These are phyloP conservation scores for Oryctes rhinoceros DNA, from an alignment of 1,140 invertebrate genomes.

Conservation along the genomic window DNA sequence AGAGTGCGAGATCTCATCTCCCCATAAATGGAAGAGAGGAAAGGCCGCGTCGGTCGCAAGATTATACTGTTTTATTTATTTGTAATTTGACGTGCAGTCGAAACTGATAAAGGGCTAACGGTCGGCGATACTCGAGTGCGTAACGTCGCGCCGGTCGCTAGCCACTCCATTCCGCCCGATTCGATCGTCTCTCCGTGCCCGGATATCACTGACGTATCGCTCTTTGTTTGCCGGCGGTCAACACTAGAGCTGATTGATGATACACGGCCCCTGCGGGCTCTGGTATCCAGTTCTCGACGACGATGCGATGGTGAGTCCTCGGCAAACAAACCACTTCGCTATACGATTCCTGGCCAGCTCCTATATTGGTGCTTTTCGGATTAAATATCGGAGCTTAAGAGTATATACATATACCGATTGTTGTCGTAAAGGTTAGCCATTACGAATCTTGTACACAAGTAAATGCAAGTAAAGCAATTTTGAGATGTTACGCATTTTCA, in stretches of 20 bases:
- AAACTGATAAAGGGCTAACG: not conserved
- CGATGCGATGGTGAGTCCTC: too few relatives aligned
- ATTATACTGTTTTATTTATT: conserved; percentile 22
- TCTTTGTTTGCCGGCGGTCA: conserved; percentile 1
- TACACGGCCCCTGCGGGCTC: not conserved
- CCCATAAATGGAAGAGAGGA: not conserved
- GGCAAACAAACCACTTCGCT: too few relatives aligned
- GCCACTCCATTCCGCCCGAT: not conserved
- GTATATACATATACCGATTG: too few relatives aligned
- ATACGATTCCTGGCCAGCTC: too few relatives aligned
- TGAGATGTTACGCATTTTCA: too few relatives aligned
- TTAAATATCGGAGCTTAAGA: too few relatives aligned
- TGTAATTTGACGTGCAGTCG: not conserved
- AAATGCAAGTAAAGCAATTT: too few relatives aligned
- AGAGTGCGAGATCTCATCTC: not conserved
- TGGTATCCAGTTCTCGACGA: not conserved
- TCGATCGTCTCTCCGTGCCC: not conserved
- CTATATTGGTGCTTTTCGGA: too few relatives aligned
- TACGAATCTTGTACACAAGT: too few relatives aligned
- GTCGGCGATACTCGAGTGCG: not conserved
- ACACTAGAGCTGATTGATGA: conserved; percentile 23
- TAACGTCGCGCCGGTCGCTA: not conserved
- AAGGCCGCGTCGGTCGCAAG: not conserved
- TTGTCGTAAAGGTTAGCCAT: too few relatives aligned
- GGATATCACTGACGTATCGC: conserved; percentile 2